A percentile compares a stretch with the other conserved stretches of the same genome.
Evolutionary conservation across 2,797 vertebrate species (phyloP).

Genomic region (Argentina silus): DNA sequence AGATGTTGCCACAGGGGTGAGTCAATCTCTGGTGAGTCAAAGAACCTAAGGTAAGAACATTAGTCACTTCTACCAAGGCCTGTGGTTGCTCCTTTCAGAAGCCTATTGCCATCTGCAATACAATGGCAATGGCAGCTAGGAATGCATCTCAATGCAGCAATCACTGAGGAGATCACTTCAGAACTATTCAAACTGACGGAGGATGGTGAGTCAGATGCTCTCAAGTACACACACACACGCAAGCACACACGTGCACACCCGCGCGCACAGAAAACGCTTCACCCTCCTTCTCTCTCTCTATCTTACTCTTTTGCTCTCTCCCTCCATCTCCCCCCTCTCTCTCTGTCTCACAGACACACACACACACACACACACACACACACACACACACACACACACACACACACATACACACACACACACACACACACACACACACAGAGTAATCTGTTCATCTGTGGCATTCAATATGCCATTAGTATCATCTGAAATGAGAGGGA

Average conservation of each 20-base stretch:
- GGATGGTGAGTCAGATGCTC: not conserved
- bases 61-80: not conserved
- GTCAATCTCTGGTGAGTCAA: constrained; percentile 11
- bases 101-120: not conserved
- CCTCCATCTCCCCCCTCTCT: not conserved
- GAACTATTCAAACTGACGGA: constrained; percentile 9
- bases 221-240: not conserved
- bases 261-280: too few species aligned
- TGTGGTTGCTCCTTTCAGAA: not conserved
- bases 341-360: not conserved
- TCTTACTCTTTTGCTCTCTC: too few species aligned
- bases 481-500: constrained; percentile 43
- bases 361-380: constrained; percentile 21
- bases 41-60: not conserved
- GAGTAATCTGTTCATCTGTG: constrained; percentile 61
- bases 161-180: not conserved
- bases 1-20: not conserved
- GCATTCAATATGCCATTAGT: constrained; percentile 59
- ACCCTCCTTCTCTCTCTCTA: too few species aligned
- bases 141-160: not conserved
- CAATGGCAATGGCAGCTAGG: not conserved
- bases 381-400: constrained; percentile 12
- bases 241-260: too few species aligned
- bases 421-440: constrained; percentile 20
- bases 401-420: not conserved